These are phyloP conservation scores for Nasonia giraulti DNA, from an alignment of 1,140 invertebrate species.

Conservation along the genomic window DNA sequence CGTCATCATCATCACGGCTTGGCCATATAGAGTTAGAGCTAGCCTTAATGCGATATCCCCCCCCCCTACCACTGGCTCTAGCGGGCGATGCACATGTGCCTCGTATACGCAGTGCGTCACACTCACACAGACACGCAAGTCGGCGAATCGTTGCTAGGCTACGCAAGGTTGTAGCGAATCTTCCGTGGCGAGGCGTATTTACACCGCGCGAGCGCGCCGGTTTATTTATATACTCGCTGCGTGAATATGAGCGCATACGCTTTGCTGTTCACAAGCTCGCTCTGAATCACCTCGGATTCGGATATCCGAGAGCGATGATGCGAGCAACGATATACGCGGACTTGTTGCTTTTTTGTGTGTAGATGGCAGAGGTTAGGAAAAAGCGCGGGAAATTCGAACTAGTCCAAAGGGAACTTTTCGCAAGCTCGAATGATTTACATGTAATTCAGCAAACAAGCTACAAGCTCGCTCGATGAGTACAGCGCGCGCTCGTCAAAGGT, in stretches of 20 bases:
- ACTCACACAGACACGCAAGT: neutral
- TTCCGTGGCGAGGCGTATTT: neutral
- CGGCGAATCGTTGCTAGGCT: neutral
- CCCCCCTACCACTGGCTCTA: neutral
- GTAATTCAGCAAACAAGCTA: conserved; percentile 22
- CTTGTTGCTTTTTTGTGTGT: neutral
- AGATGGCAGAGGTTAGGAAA: neutral
- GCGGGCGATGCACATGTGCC: neutral
- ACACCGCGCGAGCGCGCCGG: neutral
- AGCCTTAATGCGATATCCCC: conserved; percentile 16
- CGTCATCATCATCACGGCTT: neutral
- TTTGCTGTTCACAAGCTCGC: no score
- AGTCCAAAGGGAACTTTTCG: neutral
- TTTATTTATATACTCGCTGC: neutral
- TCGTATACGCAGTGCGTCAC: neutral
- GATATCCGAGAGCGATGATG: neutral
- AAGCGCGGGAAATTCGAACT: neutral
- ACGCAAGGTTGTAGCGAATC: neutral
- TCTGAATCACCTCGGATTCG: no score
- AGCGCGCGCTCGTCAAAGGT: conserved; percentile 5
- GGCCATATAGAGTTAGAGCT: neutral
- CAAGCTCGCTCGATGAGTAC: neutral
- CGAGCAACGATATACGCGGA: neutral
- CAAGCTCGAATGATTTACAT: conserved; percentile 21
- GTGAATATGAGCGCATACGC: neutral